These are phyloP conservation scores for Cephus pulcher DNA, from an alignment of 2,888 invertebrate species.

Conservation along the genomic window DNA sequence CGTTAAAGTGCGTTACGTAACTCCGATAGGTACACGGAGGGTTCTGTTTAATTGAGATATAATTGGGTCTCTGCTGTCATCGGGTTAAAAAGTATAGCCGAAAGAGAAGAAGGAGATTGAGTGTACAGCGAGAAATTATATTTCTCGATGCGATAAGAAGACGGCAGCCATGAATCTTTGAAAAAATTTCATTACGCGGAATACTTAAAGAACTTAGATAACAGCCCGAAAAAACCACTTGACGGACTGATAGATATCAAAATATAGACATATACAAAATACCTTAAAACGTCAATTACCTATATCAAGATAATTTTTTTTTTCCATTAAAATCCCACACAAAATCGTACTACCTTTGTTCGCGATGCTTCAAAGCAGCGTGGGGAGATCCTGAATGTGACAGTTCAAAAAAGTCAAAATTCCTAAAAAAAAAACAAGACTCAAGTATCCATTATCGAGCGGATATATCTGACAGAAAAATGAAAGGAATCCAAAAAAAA, in stretches of 20 bases:
- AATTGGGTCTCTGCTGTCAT: not conserved
- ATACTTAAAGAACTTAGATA: not conserved
- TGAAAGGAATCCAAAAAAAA: not conserved
- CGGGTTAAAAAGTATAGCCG: not conserved
- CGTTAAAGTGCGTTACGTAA: not conserved
- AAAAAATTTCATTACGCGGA: not conserved
- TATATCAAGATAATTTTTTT: no score
- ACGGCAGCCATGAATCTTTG: not conserved
- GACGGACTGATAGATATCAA: not conserved
- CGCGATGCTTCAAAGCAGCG: not conserved
- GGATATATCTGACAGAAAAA: not conserved
- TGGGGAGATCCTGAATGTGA: not conserved
- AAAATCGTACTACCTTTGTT: not conserved
- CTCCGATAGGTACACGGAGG: not conserved
- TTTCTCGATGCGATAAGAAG: not conserved
- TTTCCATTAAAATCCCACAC: not conserved
- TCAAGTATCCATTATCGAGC: not conserved
- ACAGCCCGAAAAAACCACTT: not conserved
- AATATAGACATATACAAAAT: no score
- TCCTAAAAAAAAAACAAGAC: not conserved
- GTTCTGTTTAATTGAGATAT: not conserved
- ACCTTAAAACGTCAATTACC: no score
- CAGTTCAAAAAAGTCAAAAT: no score
- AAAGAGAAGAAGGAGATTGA: not conserved
- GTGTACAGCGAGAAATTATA: not conserved